Evolutionary conservation across 2,797 vertebrate species (phyloP).

Genomic region (Bovichtus variegatus): DNA sequence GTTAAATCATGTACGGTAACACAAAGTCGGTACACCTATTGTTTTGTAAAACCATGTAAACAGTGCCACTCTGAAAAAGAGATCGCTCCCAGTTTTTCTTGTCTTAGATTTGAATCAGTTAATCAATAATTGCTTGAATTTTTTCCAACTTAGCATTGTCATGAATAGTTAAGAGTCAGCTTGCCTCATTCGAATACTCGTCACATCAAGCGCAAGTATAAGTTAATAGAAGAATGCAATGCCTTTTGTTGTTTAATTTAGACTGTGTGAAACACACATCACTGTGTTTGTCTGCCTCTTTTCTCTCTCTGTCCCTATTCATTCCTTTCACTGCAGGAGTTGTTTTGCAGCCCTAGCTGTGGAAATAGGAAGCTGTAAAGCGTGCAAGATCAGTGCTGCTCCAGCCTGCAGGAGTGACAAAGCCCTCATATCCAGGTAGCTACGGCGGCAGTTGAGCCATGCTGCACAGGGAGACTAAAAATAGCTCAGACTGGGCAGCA

Average conservation of each 20-base stretch:
- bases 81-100: constrained; percentile 5
- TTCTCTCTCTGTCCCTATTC: constrained; percentile 11
- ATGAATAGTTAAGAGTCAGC: constrained; percentile 8
- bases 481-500: constrained; percentile 75
- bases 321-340: constrained; percentile 47
- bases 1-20: background rate
- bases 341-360: constrained; percentile 43
- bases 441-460: constrained; percentile 58
- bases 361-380: constrained; percentile 65
- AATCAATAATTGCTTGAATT: constrained; percentile 35
- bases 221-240: background rate
- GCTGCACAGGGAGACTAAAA: constrained; percentile 77
- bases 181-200: constrained; percentile 27
- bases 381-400: constrained; percentile 70
- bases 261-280: background rate
- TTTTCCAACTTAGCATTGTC: constrained; percentile 35
- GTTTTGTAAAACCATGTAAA: background rate
- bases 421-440: constrained; percentile 80
- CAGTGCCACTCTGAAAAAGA: constrained; percentile 10
- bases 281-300: constrained; percentile 10
- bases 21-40: background rate
- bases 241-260: constrained; percentile 26
- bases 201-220: constrained; percentile 9
- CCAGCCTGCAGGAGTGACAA: constrained; percentile 77
- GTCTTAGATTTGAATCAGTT: constrained; percentile 27